A percentile compares a stretch with the other conserved stretches of the same genome.
phyloP scores from a whole-genome alignment of 2,113 vertebrate species.

The Fregetta grallaria region DNA sequence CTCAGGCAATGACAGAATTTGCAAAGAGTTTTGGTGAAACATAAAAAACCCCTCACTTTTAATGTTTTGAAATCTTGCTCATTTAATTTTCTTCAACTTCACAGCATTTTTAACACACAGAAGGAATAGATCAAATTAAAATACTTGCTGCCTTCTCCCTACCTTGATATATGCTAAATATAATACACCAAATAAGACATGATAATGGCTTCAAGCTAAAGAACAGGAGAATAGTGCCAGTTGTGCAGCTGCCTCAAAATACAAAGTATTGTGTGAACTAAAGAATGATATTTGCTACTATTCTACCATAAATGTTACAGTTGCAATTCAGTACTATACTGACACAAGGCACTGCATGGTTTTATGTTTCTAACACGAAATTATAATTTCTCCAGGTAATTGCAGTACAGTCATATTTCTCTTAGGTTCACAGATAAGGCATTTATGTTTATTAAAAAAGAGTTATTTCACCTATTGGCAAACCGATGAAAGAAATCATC shows the following conservation, averaged over 20 bases:
- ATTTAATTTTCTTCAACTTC: neutral
- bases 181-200: neutral
- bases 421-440: neutral
- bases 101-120: neutral
- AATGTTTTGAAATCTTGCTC: neutral
- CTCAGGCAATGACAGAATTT: neutral
- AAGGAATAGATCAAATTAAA: neutral
- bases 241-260: neutral
- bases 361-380: neutral
- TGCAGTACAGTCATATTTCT: neutral
- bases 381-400: neutral
- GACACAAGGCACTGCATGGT: neutral
- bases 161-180: neutral
- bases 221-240: neutral
- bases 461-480: neutral
- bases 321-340: neutral
- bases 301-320: neutral
- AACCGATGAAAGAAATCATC: conserved; percentile 24
- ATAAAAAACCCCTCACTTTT: neutral
- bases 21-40: neutral
- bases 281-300: neutral
- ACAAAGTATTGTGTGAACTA: neutral
- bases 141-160: neutral
- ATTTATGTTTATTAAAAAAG: neutral
- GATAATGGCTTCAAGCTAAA: neutral